Conservation (phyloP, 2,797 vertebrate genomes). For the Sebastes paucispinis region DNA sequence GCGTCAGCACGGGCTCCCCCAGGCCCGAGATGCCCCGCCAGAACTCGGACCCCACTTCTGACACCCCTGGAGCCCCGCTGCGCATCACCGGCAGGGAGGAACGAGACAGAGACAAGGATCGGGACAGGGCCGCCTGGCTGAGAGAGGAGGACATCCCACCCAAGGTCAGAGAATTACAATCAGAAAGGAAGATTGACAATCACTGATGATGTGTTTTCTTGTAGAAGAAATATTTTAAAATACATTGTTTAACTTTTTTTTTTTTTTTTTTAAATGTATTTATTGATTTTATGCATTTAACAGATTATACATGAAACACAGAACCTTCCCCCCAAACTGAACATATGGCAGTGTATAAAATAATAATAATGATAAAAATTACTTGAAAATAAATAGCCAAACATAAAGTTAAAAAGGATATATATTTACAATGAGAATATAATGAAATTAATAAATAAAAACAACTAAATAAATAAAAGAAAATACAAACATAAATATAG, state of each 20-base stretch:
- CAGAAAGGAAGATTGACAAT: not conserved
- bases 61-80: slow-evolving; percentile 88
- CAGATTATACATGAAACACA: too few relatives aligned
- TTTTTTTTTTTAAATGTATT: not conserved
- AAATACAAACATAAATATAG: too few relatives aligned
- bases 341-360: too few relatives aligned
- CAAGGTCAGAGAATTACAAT: slow-evolving; percentile 61
- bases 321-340: too few relatives aligned
- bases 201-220: not conserved
- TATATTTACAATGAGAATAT: too few relatives aligned
- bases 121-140: slow-evolving; percentile 73
- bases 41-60: slow-evolving; percentile 96
- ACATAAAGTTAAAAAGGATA: too few relatives aligned
- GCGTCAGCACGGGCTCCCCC: slow-evolving; percentile 80
- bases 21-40: slow-evolving; percentile 94
- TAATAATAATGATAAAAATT: too few relatives aligned
- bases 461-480: too few relatives aligned
- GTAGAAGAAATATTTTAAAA: not conserved
- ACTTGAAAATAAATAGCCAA: too few relatives aligned
- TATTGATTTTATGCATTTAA: too few relatives aligned
- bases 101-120: slow-evolving; percentile 84
- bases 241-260: not conserved
- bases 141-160: slow-evolving; percentile 76
- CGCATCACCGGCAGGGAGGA: slow-evolving; percentile 81
- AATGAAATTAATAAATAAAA: too few relatives aligned